These are phyloP conservation scores for Trididemnum clinides DNA, from an alignment of 23 tunicate genomes.

Conservation along the genomic window DNA sequence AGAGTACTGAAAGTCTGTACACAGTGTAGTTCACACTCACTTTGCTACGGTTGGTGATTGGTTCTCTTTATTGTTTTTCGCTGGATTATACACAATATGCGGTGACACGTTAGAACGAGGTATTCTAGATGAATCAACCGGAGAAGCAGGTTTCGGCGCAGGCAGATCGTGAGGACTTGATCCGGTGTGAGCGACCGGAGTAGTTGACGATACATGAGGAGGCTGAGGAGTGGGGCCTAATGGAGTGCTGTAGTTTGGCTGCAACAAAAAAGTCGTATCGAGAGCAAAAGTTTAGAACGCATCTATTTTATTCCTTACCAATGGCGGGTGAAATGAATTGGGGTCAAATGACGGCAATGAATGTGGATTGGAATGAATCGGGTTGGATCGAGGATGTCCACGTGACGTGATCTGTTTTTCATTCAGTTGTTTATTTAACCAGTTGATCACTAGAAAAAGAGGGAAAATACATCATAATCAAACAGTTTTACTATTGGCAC, in stretches of 20 bases:
- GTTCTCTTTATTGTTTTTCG: constrained; percentile 60
- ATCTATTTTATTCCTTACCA: constrained; percentile 32
- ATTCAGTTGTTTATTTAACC: constrained; percentile 91
- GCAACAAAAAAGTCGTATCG: neutral
- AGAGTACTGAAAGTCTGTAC: no score
- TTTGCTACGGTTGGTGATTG: constrained; percentile 35
- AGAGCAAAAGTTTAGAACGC: neutral
- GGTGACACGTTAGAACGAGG: constrained; percentile 62
- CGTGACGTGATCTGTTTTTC: constrained; percentile 61
- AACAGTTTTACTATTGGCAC: no score
- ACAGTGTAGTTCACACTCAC: neutral
- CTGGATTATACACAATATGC: constrained; percentile 31
- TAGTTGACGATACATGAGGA: constrained; percentile 47
- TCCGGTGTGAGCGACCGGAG: constrained; percentile 52
- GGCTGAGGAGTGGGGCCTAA: constrained; percentile 72
- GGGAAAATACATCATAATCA: no score
- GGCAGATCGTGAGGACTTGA: constrained; percentile 60
- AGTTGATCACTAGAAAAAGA: constrained; percentile 78
- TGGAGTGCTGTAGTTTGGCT: constrained; percentile 97
- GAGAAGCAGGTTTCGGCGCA: constrained; percentile 1
- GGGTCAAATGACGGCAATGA: constrained; percentile 16
- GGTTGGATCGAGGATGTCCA: constrained; percentile 21
- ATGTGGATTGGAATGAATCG: constrained; percentile 27
- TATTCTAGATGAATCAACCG: neutral
- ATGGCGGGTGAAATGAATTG: constrained; percentile 36